Percentiles rank a stretch among this genome's conserved stretches.
Evolutionary conservation across 2,888 invertebrate species (phyloP).

Genomic region (Fragum sueziense): DNA sequence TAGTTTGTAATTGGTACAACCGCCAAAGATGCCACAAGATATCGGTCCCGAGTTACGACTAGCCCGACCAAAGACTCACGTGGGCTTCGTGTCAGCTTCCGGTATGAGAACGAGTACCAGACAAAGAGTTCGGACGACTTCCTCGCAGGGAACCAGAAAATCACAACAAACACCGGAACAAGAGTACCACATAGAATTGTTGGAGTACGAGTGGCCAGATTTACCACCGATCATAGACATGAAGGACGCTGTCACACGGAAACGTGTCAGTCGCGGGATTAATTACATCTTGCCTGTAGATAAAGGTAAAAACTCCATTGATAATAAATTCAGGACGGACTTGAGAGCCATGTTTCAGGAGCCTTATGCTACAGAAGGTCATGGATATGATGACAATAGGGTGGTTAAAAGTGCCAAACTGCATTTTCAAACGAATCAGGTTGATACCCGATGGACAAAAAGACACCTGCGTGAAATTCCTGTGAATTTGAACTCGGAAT

Average conservation of each 20-base stretch:
- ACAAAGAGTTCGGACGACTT: constrained; percentile 20
- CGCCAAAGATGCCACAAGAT: constrained; percentile 62
- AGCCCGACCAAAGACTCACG: constrained; percentile 58
- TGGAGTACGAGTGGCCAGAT: constrained; percentile 79
- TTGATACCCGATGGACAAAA: constrained; percentile 68
- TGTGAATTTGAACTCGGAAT: constrained; percentile 71
- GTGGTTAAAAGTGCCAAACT: constrained; percentile 68
- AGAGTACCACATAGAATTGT: constrained; percentile 66
- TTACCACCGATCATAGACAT: constrained; percentile 76
- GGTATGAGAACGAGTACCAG: constrained; percentile 13
- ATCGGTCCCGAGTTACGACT: constrained; percentile 58
- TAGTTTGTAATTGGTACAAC: not conserved
- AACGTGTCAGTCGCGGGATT: constrained; percentile 74
- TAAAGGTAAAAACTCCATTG: constrained; percentile 75
- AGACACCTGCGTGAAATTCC: constrained; percentile 60
- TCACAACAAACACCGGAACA: constrained; percentile 30
- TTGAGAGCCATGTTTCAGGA: constrained; percentile 78
- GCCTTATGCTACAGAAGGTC: constrained; percentile 71
- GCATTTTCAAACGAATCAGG: constrained; percentile 72
- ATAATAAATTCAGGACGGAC: constrained; percentile 75
- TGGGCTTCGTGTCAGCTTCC: constrained; percentile 35
- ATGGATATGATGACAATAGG: constrained; percentile 67
- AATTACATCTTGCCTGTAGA: constrained; percentile 77
- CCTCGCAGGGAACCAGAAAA: constrained; percentile 33
- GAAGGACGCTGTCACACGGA: constrained; percentile 74